A percentile compares a stretch with the other conserved stretches of the same genome.
phyloP scores from a whole-genome alignment of 1,140 invertebrate genomes.

The Drosophila carrolli region DNA sequence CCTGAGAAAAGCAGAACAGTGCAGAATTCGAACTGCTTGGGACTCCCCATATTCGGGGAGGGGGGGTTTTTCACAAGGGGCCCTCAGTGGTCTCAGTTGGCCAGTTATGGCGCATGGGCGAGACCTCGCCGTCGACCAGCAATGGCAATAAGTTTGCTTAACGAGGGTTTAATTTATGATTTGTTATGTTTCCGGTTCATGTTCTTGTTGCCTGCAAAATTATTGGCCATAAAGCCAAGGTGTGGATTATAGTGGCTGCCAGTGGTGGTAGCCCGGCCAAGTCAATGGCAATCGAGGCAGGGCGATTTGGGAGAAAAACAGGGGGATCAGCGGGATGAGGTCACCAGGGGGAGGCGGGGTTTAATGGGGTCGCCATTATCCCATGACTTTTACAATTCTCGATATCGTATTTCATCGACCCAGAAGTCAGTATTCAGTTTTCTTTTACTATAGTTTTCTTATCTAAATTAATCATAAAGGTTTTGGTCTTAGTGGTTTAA shows the following conservation, averaged over 20 bases:
- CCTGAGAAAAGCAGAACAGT: constrained; percentile 14
- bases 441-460: too few relatives aligned
- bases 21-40: constrained; percentile 20
- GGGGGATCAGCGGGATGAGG: constrained; percentile 6
- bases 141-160: constrained; percentile 83
- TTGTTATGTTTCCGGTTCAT: constrained; percentile 84
- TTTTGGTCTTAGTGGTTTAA: too few relatives aligned
- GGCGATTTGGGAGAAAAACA: constrained; percentile 13
- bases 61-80: neutral
- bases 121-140: constrained; percentile 58
- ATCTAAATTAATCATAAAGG: too few relatives aligned
- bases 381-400: neutral
- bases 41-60: constrained; percentile 4
- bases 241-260: constrained; percentile 76
- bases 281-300: constrained; percentile 24
- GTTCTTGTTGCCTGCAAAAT: constrained; percentile 72
- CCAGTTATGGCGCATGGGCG: constrained; percentile 75
- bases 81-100: constrained; percentile 12
- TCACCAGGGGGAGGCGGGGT: constrained; percentile 6
- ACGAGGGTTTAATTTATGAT: constrained; percentile 84
- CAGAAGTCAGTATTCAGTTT: neutral
- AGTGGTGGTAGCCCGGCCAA: constrained; percentile 49
- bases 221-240: constrained; percentile 81
- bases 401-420: neutral
- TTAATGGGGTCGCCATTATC: constrained; percentile 7